These are phyloP conservation scores for Camponotus floridanus DNA, from an alignment of 1,140 invertebrate species.

Conservation along the genomic window DNA sequence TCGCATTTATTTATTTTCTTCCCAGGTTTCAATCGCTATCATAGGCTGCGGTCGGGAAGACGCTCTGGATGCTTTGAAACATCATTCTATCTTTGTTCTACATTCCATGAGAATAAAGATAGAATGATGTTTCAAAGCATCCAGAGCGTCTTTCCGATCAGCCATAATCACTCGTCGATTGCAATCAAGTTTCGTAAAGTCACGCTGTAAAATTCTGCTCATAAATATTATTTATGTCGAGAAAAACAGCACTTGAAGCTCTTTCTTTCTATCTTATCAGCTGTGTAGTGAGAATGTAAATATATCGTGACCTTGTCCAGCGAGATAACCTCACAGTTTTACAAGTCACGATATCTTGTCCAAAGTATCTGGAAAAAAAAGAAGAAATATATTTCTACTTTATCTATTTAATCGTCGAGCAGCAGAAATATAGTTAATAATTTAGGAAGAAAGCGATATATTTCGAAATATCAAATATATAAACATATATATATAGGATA, in stretches of 20 bases:
- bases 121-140: no score
- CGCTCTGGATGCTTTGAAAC: no score
- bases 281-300: neutral
- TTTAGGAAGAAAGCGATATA: neutral
- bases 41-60: no score
- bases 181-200: no score
- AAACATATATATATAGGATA: neutral
- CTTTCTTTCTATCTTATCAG: no score
- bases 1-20: neutral
- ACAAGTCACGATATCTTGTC: neutral
- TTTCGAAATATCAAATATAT: neutral
- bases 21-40: no score
- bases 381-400: neutral
- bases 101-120: no score
- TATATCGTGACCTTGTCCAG: neutral
- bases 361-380: neutral
- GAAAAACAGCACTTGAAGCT: neutral
- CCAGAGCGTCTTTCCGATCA: no score
- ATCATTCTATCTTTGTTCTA: no score
- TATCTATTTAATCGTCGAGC: neutral
- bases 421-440: neutral
- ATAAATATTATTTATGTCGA: neutral
- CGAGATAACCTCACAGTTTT: conserved; percentile 13
- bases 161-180: no score
- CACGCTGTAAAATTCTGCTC: neutral